A percentile compares a stretch with the other conserved stretches of the same genome.
phyloP scores from a whole-genome alignment of 2,888 invertebrate genomes.

The Gasteruption jaculator region DNA sequence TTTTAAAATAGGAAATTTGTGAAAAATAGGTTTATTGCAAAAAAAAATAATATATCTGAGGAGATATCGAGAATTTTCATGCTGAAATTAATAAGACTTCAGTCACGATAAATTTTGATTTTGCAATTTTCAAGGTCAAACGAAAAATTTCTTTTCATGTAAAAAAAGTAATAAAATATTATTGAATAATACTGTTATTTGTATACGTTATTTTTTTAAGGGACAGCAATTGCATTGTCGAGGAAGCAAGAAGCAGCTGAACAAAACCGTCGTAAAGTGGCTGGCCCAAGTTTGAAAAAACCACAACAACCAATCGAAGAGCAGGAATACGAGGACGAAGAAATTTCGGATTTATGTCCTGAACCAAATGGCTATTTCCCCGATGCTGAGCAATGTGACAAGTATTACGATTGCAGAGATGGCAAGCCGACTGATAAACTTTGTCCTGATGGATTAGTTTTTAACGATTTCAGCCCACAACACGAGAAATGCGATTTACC shows the following conservation, averaged over 20 bases:
- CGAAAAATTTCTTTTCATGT: too few relatives aligned
- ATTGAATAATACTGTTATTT: too few relatives aligned
- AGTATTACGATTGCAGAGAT: constrained; percentile 77
- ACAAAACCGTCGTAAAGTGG: constrained; percentile 38
- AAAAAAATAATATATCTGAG: too few relatives aligned
- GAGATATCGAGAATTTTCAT: too few relatives aligned
- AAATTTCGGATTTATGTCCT: constrained; percentile 69
- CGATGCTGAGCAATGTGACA: constrained; percentile 82
- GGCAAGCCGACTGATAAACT: constrained; percentile 73
- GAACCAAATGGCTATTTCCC: constrained; percentile 80
- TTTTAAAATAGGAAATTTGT: too few relatives aligned
- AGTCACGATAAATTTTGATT: too few relatives aligned
- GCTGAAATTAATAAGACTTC: too few relatives aligned
- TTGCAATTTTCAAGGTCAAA: too few relatives aligned
- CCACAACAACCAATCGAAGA: constrained; percentile 23
- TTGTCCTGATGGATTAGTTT: constrained; percentile 86
- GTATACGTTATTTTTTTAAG: constrained; percentile 28
- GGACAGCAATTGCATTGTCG: constrained; percentile 34
- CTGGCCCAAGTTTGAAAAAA: constrained; percentile 26
- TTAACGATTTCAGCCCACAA: constrained; percentile 77
- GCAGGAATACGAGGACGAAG: constrained; percentile 52
- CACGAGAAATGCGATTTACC: constrained; percentile 86
- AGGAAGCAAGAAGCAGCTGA: constrained; percentile 47
- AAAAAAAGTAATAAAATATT: too few relatives aligned
- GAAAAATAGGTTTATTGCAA: too few relatives aligned